These are phyloP conservation scores for Albula glossodonta DNA, from an alignment of 2,113 vertebrate species.

Conservation along the genomic window DNA sequence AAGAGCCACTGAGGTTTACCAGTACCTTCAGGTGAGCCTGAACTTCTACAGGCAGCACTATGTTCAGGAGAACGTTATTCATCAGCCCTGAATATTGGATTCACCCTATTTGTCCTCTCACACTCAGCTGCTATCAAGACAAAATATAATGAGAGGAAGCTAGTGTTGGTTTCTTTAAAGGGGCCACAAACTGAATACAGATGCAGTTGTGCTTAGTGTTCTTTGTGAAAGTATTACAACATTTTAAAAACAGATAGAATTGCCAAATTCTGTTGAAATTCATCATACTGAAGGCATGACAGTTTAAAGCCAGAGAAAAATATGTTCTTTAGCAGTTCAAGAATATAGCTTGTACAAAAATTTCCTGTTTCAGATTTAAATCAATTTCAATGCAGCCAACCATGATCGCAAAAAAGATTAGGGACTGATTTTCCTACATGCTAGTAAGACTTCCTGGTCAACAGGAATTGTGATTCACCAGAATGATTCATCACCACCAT, in stretches of 20 bases:
- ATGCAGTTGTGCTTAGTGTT: neutral
- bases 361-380: neutral
- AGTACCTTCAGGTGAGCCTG: neutral
- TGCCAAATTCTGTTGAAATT: neutral
- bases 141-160: neutral
- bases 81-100: neutral
- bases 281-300: neutral
- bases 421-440: neutral
- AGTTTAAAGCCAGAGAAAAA: neutral
- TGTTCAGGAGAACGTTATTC: neutral
- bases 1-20: neutral
- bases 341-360: conserved; percentile 1
- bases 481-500: neutral
- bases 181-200: neutral
- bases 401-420: neutral
- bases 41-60: neutral
- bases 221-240: neutral
- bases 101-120: neutral
- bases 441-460: neutral
- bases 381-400: neutral
- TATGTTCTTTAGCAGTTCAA: neutral
- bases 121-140: neutral
- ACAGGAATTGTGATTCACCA: conserved; percentile 1
- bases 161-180: neutral
- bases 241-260: neutral